Percentiles rank a stretch among this genome's conserved stretches.
Evolutionary conservation across 2,888 invertebrate species (phyloP).

Genomic region (Masnerella sp.): DNA sequence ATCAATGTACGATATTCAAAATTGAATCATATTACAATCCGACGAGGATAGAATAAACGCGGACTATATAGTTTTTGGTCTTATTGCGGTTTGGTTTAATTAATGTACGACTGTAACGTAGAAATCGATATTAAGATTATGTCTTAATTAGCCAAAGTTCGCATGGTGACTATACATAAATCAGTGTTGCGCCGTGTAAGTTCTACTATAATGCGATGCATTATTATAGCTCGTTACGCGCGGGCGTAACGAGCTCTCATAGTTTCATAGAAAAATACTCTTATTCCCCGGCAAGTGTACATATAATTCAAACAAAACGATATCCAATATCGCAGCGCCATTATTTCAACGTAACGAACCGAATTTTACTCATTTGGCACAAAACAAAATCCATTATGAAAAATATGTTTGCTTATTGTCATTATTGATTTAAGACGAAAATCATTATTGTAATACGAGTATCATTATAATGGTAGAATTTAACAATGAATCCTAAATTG

Average conservation of each 20-base stretch:
- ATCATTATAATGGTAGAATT: no score
- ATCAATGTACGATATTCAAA: constrained; percentile 17
- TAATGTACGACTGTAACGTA: constrained; percentile 17
- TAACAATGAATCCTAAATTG: no score
- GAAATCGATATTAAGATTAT: constrained; percentile 48
- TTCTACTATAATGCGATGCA: constrained; percentile 26
- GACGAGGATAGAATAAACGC: constrained; percentile 7
- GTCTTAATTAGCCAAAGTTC: constrained; percentile 49
- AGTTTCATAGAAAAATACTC: constrained; percentile 22
- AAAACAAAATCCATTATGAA: no score
- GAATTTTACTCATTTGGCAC: constrained; percentile 18
- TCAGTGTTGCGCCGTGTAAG: constrained; percentile 26
- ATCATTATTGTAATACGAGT: no score
- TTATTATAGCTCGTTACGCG: constrained; percentile 36
- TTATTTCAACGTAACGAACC: constrained; percentile 14
- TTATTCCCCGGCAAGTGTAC: constrained; percentile 15
- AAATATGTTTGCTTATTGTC: no score
- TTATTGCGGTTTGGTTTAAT: constrained; percentile 13
- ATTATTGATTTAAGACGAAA: no score
- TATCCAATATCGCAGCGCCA: not conserved
- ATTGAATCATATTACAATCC: constrained; percentile 19
- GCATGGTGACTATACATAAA: constrained; percentile 45
- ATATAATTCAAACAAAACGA: constrained; percentile 23
- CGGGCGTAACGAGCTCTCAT: constrained; percentile 14
- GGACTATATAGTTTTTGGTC: no score